A percentile compares a stretch with the other conserved stretches of the same genome.
Conservation (phyloP, 2,797 vertebrate species). For the Scomberomorus guttatus region DNA sequence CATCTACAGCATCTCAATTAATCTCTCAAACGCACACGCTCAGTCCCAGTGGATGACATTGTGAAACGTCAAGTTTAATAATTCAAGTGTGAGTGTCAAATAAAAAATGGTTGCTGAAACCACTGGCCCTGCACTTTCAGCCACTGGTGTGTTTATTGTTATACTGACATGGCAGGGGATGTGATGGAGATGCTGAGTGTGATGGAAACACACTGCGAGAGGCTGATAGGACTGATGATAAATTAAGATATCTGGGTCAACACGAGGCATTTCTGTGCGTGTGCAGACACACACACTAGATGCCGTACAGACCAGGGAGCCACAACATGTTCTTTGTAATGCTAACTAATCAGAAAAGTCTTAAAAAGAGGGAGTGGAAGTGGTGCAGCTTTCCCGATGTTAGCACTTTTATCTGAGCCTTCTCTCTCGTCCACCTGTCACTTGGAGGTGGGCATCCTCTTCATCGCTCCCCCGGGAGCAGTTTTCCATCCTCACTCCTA, state of each 20-base stretch:
- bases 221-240: conserved; percentile 46
- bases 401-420: conserved; percentile 37
- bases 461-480: conserved; percentile 54
- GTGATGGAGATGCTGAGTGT: conserved; percentile 65
- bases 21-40: conserved; percentile 38
- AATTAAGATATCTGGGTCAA: conserved; percentile 45
- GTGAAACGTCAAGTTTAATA: conserved; percentile 73
- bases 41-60: conserved; percentile 51
- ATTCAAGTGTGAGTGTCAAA: conserved; percentile 62
- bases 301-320: background rate
- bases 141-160: conserved; percentile 50
- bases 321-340: conserved; percentile 18
- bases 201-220: conserved; percentile 48
- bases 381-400: background rate
- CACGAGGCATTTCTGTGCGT: background rate
- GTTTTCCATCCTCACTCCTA: conserved; percentile 51
- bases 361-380: background rate
- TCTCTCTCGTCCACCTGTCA: conserved; percentile 43
- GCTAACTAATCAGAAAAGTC: conserved; percentile 38
- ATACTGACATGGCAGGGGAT: conserved; percentile 52
- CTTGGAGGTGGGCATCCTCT: conserved; percentile 57
- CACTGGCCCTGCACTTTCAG: conserved; percentile 54
- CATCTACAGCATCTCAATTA: conserved; percentile 54
- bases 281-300: background rate
- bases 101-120: conserved; percentile 52